Evolutionary conservation across 1,140 invertebrate genomes (phyloP).

Genomic region (Gryon sp.): DNA sequence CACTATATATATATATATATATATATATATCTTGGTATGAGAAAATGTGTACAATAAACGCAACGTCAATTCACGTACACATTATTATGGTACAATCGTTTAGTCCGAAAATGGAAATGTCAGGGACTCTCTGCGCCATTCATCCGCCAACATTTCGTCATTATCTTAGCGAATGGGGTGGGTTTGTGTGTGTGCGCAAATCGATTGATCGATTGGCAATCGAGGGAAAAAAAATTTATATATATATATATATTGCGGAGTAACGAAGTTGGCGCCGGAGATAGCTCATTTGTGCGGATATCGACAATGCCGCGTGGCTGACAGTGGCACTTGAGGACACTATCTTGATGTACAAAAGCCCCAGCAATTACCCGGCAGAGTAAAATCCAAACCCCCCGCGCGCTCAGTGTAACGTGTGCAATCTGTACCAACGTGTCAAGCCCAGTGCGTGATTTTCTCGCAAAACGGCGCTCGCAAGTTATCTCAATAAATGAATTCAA

Average conservation of each 20-base stretch:
- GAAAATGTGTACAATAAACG: constrained; percentile 28
- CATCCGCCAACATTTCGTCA: constrained; percentile 18
- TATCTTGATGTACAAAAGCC: constrained; percentile 59
- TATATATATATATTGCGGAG: too few species aligned
- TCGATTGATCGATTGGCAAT: constrained; percentile 14
- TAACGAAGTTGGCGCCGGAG: constrained; percentile 11
- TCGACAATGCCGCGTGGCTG: constrained; percentile 31
- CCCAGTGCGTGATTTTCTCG: constrained; percentile 48
- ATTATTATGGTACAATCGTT: constrained; percentile 56
- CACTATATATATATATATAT: too few species aligned
- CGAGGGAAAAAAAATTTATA: constrained; percentile 6
- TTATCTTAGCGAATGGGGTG: constrained; percentile 19
- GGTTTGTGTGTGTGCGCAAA: too few species aligned
- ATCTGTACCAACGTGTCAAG: constrained; percentile 41
- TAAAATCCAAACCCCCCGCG: background rate
- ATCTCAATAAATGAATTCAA: constrained; percentile 38
- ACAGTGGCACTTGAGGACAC: constrained; percentile 47
- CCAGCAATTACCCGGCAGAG: constrained; percentile 36
- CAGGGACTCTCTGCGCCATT: background rate
- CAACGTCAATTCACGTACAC: constrained; percentile 30
- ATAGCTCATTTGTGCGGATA: constrained; percentile 39
- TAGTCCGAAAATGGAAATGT: constrained; percentile 54
- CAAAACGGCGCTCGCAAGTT: constrained; percentile 49
- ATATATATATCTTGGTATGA: too few species aligned
- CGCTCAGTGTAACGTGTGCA: constrained; percentile 23